Evolutionary conservation across 2,113 vertebrate species (phyloP).

Genomic region (Lasiurus cinereus): DNA sequence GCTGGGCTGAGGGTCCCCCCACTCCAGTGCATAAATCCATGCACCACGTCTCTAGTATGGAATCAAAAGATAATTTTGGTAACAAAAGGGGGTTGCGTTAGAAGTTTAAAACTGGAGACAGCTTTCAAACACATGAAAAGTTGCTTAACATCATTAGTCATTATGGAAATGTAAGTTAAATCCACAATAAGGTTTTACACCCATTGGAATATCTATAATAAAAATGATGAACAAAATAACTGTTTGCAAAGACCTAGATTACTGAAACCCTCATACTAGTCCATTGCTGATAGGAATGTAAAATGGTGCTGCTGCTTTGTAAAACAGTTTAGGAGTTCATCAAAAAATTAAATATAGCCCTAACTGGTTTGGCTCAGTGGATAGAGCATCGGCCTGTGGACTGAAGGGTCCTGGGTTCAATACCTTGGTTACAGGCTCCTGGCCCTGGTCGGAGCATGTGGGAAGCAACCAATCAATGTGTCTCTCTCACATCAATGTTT

Average conservation of each 20-base stretch:
- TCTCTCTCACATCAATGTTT: no score
- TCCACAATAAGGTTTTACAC: background rate
- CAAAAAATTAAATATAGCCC: background rate
- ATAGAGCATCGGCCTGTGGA: no score
- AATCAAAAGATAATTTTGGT: conserved; percentile 1
- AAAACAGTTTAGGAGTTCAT: background rate
- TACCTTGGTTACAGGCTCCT: no score
- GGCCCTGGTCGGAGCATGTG: no score
- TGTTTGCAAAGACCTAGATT: background rate
- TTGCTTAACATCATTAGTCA: background rate
- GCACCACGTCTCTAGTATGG: no score
- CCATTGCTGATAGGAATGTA: background rate
- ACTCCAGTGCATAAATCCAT: no score
- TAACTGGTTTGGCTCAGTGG: no score
- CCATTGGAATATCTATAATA: background rate
- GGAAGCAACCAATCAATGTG: no score
- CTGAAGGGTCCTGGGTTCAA: no score
- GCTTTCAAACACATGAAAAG: background rate
- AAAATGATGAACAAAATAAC: conserved; percentile 1
- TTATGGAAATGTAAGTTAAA: conserved; percentile 4
- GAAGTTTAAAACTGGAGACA: conserved; percentile 23
- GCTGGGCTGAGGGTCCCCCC: no score
- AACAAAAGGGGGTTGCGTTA: background rate
- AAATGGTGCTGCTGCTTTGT: background rate
- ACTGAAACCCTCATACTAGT: background rate